phyloP scores from a whole-genome alignment of 1,140 invertebrate genomes.

The Homarus americanus region DNA sequence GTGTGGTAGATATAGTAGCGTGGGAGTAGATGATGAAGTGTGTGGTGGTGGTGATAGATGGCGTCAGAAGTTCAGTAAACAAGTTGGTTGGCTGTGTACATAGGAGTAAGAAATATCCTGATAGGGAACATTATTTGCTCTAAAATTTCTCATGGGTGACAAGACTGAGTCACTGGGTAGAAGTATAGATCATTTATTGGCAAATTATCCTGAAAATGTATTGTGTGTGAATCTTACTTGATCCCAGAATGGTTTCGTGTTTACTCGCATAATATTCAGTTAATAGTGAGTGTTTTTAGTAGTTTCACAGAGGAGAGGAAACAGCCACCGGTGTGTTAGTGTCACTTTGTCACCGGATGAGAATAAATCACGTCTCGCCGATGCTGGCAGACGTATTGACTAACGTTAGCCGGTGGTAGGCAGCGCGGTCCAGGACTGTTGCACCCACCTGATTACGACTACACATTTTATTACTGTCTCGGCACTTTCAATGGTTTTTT shows the following conservation, averaged over 20 bases:
- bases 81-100: too few relatives aligned
- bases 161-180: background rate
- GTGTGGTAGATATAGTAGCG: too few relatives aligned
- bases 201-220: too few relatives aligned
- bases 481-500: background rate
- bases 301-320: background rate
- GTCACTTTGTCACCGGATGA: constrained; percentile 23
- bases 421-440: background rate
- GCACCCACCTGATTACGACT: background rate
- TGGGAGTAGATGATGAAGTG: too few relatives aligned
- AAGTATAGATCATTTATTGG: too few relatives aligned
- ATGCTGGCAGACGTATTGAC: constrained; percentile 42
- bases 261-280: too few relatives aligned
- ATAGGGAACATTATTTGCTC: too few relatives aligned
- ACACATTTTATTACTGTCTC: background rate
- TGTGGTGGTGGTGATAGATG: background rate
- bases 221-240: too few relatives aligned
- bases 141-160: background rate
- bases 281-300: too few relatives aligned
- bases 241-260: too few relatives aligned
- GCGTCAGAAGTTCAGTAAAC: background rate
- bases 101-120: too few relatives aligned
- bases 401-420: background rate
- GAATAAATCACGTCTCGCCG: constrained; percentile 16
- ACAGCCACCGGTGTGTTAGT: constrained; percentile 19